Evolutionary conservation across 2,888 invertebrate genomes (phyloP).

Genomic region (Luffia ferchaultella): DNA sequence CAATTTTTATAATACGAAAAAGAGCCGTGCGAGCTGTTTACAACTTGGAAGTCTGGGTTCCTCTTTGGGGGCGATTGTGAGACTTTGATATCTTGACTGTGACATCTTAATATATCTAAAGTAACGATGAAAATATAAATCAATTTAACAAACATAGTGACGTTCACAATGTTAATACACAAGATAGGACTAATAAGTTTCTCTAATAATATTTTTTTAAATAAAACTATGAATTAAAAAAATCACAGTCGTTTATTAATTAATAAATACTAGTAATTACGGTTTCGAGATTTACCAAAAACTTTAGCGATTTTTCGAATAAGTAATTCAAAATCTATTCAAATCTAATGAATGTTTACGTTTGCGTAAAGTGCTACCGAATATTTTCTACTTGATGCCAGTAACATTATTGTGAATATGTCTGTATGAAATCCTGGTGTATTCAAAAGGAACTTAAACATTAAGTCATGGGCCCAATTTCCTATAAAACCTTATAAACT

Average conservation of each 20-base stretch:
- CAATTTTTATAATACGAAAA: too few species aligned
- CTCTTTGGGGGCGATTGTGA: too few species aligned
- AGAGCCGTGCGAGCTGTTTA: too few species aligned
- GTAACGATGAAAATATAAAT: too few species aligned
- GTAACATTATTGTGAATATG: background rate
- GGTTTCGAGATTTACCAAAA: conserved; percentile 58
- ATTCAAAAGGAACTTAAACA: conserved; percentile 8
- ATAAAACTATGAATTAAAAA: conserved; percentile 30
- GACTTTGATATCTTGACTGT: too few species aligned
- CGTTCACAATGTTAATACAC: too few species aligned
- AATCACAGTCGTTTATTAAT: conserved; percentile 64
- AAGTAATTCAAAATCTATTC: conserved; percentile 37
- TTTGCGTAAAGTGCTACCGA: conserved; percentile 18
- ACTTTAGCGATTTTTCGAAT: conserved; percentile 48
- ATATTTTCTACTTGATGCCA: background rate
- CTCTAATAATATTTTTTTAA: too few species aligned
- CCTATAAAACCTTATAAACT: conserved; percentile 44
- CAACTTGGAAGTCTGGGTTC: too few species aligned
- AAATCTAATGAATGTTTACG: conserved; percentile 37
- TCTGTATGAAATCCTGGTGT: background rate
- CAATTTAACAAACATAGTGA: too few species aligned
- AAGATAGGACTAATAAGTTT: too few species aligned
- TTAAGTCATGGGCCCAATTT: conserved; percentile 63
- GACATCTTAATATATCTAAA: too few species aligned
- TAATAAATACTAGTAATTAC: conserved; percentile 61